Base-by-base conservation (phyloP, 1,140 invertebrate genomes). In the Delia radicum region DNA sequence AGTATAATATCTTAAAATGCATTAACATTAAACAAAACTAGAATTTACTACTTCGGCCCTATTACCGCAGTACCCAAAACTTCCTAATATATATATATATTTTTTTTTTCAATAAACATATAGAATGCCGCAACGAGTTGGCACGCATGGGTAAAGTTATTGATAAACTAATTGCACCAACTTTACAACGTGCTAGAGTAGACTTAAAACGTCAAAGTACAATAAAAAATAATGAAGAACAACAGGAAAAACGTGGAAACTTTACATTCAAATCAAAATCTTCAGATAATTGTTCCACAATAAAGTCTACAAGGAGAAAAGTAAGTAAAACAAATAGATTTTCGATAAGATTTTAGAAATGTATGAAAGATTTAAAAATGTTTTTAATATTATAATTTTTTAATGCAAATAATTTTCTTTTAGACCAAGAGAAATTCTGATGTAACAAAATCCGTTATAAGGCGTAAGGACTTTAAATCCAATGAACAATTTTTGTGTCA, bases 101-200 rank as follows among this genome's bases (percentile, higher is more conserved):
- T 37, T 37, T 33, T 63, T 67, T 33, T 67, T 69, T n/a, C 10
- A 33, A 69, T 48, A 37, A 31, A 21, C 15, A 26, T 29, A 74
- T 12, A 85, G 84, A 85, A 71, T 83, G 84, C 63, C 81, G 82
- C 6, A 81, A 82, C 62, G 84, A 86, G 27, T 67, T 86, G 6
- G 73, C 79, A n/a, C 78, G 82, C 12, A 78, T 85, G 71, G 83
- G 84, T 4, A 83, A 83, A 65, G 76, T 83, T 29, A 86, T 86
- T 62, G 84, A 85, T 31, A 33, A 81, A 27, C 65, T 86, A 62
- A 80, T 86, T 6, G 79, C 79, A 6, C 84, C 84, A 5, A 77
- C 79, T 10, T 7, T 85, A 0, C 27, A 76, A 10, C 76, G 75
- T 48, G 83, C 83, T 0, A 6, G 72, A 73, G 71, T 63, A 28